A percentile compares a stretch with the other conserved stretches of the same genome.
phyloP scores from a whole-genome alignment of 2,888 invertebrate genomes.

The Notodonta ziczac region DNA sequence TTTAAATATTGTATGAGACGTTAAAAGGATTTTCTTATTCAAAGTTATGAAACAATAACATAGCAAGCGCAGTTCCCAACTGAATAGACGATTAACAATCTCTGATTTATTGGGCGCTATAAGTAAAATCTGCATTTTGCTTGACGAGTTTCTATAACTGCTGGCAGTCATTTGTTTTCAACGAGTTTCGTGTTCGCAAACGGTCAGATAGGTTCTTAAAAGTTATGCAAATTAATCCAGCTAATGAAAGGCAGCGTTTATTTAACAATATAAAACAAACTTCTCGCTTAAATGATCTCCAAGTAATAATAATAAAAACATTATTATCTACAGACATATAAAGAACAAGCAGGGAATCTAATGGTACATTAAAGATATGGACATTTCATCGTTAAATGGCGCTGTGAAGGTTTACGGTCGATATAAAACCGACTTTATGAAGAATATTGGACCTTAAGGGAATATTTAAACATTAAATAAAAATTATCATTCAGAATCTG shows the following conservation, averaged over 20 bases:
- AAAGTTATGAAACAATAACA: neutral
- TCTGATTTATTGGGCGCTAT: constrained; percentile 24
- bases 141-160: constrained; percentile 18
- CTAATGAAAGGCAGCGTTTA: constrained; percentile 42
- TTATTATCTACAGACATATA: constrained; percentile 55
- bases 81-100: constrained; percentile 3
- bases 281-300: constrained; percentile 52
- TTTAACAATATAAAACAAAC: constrained; percentile 45
- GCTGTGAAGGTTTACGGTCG: constrained; percentile 58
- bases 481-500: constrained; percentile 6
- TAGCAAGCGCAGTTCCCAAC: constrained; percentile 11
- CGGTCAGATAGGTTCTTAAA: neutral
- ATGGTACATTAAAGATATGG: constrained; percentile 72
- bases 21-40: neutral
- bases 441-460: constrained; percentile 30
- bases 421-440: constrained; percentile 38
- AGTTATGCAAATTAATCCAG: constrained; percentile 17
- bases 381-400: constrained; percentile 61
- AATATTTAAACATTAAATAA: constrained; percentile 30
- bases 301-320: constrained; percentile 63
- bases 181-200: constrained; percentile 14
- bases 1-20: neutral
- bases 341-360: constrained; percentile 57
- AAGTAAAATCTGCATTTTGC: constrained; percentile 17
- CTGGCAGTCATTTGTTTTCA: constrained; percentile 14